Evolutionary conservation across 2,797 vertebrate genomes (phyloP).

Genomic region (Acanthornis magna): DNA sequence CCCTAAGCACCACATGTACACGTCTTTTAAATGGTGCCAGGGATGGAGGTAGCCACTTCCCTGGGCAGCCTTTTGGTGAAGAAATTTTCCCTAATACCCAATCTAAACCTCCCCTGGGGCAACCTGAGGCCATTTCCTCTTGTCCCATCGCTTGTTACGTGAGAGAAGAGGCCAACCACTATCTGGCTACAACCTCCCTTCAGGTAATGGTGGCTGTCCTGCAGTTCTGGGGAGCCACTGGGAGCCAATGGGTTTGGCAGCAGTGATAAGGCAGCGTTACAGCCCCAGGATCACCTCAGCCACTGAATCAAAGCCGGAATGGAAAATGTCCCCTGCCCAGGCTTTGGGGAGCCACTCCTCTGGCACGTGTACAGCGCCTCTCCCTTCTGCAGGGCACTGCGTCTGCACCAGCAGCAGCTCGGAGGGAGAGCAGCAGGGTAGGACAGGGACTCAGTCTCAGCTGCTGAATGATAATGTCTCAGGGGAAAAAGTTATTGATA

Average conservation of each 20-base stretch:
- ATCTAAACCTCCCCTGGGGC: not conserved
- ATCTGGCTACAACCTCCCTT: not conserved
- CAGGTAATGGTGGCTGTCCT: not conserved
- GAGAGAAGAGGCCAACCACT: not conserved
- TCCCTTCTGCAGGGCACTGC: not conserved
- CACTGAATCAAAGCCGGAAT: not conserved
- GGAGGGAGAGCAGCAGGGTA: not conserved
- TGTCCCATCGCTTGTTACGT: fast-evolving
- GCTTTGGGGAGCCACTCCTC: not conserved
- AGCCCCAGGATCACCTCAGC: not conserved
- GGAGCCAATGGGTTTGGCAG: not conserved
- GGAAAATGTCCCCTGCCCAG: not conserved
- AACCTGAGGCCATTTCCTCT: not conserved
- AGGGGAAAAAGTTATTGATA: not conserved
- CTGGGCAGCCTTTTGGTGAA: not conserved
- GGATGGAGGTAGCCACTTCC: not conserved
- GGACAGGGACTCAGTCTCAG: not conserved
- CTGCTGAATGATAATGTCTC: not conserved
- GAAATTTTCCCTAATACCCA: not conserved
- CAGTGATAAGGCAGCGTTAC: not conserved
- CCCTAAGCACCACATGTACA: too few relatives aligned
- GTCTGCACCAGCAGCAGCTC: not conserved
- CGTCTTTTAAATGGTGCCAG: not conserved
- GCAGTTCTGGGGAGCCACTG: not conserved
- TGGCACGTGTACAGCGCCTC: fast-evolving